phyloP scores from a whole-genome alignment of 2,888 invertebrate species.

The Tipula vernalis region DNA sequence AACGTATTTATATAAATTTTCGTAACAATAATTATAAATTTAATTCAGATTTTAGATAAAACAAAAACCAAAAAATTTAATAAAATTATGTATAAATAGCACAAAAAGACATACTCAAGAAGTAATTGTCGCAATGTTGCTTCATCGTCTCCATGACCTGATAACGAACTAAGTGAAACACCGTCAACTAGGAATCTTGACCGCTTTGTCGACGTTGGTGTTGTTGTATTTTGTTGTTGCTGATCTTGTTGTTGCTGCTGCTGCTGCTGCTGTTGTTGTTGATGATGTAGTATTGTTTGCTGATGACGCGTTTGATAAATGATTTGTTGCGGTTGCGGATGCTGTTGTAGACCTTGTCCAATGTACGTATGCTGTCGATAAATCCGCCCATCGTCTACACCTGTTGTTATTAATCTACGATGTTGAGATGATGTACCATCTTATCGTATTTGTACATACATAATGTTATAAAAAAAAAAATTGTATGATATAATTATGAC shows the following conservation, averaged over 20 bases:
- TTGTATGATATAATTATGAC: not conserved
- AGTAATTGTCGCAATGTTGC: slow-evolving; percentile 90
- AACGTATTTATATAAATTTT: not conserved
- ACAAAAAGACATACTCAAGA: slow-evolving; percentile 60
- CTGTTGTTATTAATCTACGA: slow-evolving; percentile 12
- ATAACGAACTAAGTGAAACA: slow-evolving; percentile 27
- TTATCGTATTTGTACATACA: not conserved
- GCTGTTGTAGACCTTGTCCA: slow-evolving; percentile 17
- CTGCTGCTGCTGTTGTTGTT: not conserved
- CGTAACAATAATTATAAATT: not conserved
- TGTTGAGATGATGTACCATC: slow-evolving; percentile 12
- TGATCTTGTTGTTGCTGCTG: not conserved
- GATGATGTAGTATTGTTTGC: not conserved
- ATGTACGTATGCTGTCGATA: slow-evolving; percentile 37
- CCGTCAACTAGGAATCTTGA: slow-evolving; percentile 34
- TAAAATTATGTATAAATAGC: slow-evolving; percentile 7
- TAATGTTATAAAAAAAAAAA: not conserved
- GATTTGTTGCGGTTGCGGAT: not conserved
- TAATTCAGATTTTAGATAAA: not conserved
- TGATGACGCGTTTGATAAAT: slow-evolving; percentile 1
- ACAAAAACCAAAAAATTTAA: not conserved
- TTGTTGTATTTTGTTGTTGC: not conserved
- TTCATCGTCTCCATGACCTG: slow-evolving; percentile 62
- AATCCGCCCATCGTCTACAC: slow-evolving; percentile 30
- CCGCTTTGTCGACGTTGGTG: slow-evolving; percentile 27